Evolutionary conservation across 2,888 invertebrate species (phyloP), one percentile per base, ranked within the genome.

Genomic region (Rhaphigaster nebulosa): DNA sequence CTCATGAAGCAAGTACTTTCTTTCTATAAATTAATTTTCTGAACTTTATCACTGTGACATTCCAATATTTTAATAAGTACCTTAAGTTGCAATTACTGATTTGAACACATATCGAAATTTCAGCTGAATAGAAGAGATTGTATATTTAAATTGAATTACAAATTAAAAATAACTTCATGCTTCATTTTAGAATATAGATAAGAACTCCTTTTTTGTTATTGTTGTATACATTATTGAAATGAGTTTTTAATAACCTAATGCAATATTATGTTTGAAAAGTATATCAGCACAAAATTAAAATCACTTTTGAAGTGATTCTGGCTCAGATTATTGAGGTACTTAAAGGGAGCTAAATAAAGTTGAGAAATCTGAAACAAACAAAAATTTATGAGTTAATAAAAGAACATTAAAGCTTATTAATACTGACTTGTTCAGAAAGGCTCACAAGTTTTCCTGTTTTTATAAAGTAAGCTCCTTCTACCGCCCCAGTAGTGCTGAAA

Each of bases 401-500:
- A n/a, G 5, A 60, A 26, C n/a, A 60, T 60, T 34, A 50, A 38
- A 76, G 60, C 12, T 60, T 18, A 34, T 29, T 89, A 56, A 23
- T 18, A 90, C 80, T 91, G 92, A 94, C 95, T 94, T 99, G 99
- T 93, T 98, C 98, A 12, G 98, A 98, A 84, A 99, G 95, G 45
- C 97, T 94, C 20, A 97, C 95, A 56, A 98, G 95, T 92, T 97
- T 95, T 0, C 97, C 97, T 92, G 96, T 96, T 93, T 97, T 97
- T 65, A 98, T 94, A 94, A 97, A 99, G 93, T 96, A 96, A 0
- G 98, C 98, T 0, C 99, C 98, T 94, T 99, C 99, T 91, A 99
- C 96, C 0, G 98, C 95, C 18, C 99, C 99, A 91, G 97, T 96
- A 0, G 98, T 98, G 45, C 98, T 99, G 94, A 99, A 99, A 92